Percentiles rank a stretch among this genome's conserved stretches.
These are phyloP conservation scores for Rhea americana DNA, from an alignment of 2,113 vertebrate genomes.

Conservation along the genomic window DNA sequence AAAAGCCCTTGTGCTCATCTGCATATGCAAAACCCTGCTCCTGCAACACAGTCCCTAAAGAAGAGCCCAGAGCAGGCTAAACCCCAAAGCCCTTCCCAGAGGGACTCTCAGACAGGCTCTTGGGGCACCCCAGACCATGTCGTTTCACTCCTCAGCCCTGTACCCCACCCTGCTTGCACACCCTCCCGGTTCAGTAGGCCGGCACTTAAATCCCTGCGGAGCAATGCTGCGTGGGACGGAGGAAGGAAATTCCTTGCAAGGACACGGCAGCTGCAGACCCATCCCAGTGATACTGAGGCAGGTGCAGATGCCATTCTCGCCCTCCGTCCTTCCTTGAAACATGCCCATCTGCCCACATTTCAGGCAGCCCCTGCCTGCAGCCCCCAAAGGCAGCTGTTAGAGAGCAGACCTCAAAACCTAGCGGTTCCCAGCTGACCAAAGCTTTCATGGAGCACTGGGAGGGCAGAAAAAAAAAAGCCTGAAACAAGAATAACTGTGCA, in stretches of 20 bases:
- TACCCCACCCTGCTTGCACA: neutral
- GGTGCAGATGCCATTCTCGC: neutral
- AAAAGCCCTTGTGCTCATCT: fast-evolving
- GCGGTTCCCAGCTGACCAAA: fast-evolving
- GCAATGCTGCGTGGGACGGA: fast-evolving
- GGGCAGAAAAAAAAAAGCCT: neutral
- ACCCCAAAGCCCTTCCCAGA: neutral
- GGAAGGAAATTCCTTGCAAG: neutral
- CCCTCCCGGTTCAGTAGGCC: neutral
- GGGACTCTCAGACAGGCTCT: neutral
- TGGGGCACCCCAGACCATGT: neutral
- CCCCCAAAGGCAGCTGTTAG: neutral
- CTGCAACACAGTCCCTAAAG: neutral
- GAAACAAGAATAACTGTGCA: neutral
- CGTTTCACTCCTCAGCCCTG: neutral
- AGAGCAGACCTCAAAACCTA: fast-evolving
- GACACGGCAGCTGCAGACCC: fast-evolving
- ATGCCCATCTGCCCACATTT: neutral
- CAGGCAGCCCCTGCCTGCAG: neutral
- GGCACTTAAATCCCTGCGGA: fast-evolving
- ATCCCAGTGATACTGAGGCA: neutral
- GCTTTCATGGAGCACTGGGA: fast-evolving
- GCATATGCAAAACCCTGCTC: neutral
- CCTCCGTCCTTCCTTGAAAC: neutral
- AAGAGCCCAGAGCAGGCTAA: neutral